Percentiles rank a stretch among this genome's conserved stretches.
Evolutionary conservation across 2,113 vertebrate genomes (phyloP).

Genomic region (Ammospiza nelsoni): DNA sequence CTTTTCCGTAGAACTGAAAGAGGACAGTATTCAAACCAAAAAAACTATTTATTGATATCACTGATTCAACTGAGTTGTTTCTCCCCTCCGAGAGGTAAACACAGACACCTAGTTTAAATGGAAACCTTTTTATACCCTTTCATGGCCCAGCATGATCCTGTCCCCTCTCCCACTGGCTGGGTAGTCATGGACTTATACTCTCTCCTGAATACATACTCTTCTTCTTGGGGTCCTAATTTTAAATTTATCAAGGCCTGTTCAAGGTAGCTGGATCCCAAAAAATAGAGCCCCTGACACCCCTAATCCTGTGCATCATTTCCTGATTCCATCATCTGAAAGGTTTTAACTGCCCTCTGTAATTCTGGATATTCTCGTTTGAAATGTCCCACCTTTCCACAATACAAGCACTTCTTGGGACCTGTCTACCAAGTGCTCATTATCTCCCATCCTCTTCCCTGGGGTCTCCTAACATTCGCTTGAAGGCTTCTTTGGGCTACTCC

Average conservation of each 20-base stretch:
- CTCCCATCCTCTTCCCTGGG: background rate
- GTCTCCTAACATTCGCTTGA: background rate
- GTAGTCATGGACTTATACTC: background rate
- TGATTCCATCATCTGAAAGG: background rate
- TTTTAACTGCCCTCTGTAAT: background rate
- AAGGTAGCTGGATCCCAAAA: background rate
- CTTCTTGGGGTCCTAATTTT: background rate
- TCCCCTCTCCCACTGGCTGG: background rate
- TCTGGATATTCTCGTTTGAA: background rate
- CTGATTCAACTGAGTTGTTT: background rate
- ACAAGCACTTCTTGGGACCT: background rate
- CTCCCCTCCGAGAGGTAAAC: background rate
- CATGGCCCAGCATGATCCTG: background rate
- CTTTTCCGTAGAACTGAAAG: background rate
- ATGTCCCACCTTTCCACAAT: background rate
- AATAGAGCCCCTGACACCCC: background rate
- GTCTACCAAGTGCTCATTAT: background rate
- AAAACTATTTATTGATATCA: background rate
- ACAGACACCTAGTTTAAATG: background rate
- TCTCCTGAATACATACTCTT: background rate
- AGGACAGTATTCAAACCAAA: background rate
- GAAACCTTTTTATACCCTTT: background rate
- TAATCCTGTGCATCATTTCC: background rate
- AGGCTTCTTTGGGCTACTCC: background rate
- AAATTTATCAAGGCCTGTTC: background rate